Evolutionary conservation across 2,888 invertebrate species (phyloP).

Genomic region (Drosophila hawaiiensis): DNA sequence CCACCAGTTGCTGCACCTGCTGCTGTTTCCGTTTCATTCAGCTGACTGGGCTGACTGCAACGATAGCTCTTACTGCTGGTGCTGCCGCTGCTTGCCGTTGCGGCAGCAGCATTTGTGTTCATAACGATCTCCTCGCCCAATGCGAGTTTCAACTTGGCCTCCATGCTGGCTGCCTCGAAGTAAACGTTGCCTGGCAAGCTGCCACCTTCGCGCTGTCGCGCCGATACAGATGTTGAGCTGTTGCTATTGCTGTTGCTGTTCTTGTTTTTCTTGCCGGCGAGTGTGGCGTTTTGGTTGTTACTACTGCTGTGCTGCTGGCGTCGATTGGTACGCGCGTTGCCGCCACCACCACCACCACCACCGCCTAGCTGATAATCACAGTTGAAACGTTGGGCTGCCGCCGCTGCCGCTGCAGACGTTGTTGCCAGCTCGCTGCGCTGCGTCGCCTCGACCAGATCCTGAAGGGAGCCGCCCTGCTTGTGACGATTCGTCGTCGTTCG

Average conservation of each 20-base stretch:
- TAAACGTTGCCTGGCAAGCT: conserved; percentile 87
- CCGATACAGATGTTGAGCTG: conserved; percentile 78
- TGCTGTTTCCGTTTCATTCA: conserved; percentile 36
- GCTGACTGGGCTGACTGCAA: conserved; percentile 52
- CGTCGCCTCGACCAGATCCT: conserved; percentile 87
- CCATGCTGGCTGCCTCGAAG: conserved; percentile 56
- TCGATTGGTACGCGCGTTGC: conserved; percentile 57
- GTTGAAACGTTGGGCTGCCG: conserved; percentile 77
- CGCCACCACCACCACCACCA: conserved; percentile 17
- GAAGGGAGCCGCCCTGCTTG: conserved; percentile 87
- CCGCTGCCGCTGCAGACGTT: conserved; percentile 67
- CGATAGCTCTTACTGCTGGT: conserved; percentile 29
- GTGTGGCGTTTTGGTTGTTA: conserved; percentile 57
- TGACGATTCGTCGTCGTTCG: conserved; percentile 77
- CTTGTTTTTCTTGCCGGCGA: conserved; percentile 71
- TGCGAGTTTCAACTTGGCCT: conserved; percentile 54
- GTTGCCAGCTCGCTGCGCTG: conserved; percentile 78
- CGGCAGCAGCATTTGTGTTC: conserved; percentile 18
- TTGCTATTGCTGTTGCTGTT: conserved; percentile 57
- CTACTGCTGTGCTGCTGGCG: conserved; percentile 65
- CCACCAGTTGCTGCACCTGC: conserved; percentile 11
- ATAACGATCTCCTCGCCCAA: conserved; percentile 18
- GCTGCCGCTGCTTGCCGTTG: conserved; percentile 26
- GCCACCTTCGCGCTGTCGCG: conserved; percentile 88
- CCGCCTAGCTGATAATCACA: conserved; percentile 80